Evolutionary conservation across 1,140 invertebrate genomes (phyloP).

Genomic region (Goniozus legneri): DNA sequence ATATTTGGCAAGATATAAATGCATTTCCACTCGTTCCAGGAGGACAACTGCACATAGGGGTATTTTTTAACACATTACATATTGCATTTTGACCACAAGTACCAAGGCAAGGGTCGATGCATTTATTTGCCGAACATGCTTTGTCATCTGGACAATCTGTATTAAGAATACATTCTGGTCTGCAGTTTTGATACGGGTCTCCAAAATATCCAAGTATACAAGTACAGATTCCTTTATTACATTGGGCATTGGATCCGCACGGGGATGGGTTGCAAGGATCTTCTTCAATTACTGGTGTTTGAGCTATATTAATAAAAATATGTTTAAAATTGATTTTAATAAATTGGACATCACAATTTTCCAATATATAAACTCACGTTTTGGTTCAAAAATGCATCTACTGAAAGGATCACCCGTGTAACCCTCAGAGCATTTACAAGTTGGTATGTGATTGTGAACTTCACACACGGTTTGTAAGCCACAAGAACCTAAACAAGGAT

Average conservation of each 20-base stretch:
- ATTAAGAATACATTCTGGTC: conserved; percentile 68
- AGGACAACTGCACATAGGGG: conserved; percentile 69
- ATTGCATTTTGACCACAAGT: conserved; percentile 66
- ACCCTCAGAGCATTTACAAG: conserved; percentile 65
- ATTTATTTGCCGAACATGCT: conserved; percentile 69
- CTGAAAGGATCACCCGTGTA: conserved; percentile 70
- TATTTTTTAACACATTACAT: conserved; percentile 68
- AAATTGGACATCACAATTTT: too few species aligned
- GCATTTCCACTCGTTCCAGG: conserved; percentile 61
- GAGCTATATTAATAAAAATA: conserved; percentile 6
- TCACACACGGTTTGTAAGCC: conserved; percentile 63
- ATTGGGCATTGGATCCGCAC: conserved; percentile 64
- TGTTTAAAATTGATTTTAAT: background rate
- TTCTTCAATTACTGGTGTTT: conserved; percentile 1
- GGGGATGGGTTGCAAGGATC: conserved; percentile 66
- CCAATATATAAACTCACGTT: too few species aligned
- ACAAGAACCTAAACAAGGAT: conserved; percentile 70
- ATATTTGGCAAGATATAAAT: conserved; percentile 58
- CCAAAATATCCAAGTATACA: conserved; percentile 67
- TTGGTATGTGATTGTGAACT: conserved; percentile 67
- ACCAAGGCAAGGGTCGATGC: conserved; percentile 65
- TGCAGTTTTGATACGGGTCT: conserved; percentile 65
- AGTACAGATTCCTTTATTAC: conserved; percentile 60
- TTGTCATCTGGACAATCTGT: conserved; percentile 65
- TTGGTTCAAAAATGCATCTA: conserved; percentile 56